phyloP scores from a whole-genome alignment of 2,113 vertebrate species.

The Leucopsar rothschildi region DNA sequence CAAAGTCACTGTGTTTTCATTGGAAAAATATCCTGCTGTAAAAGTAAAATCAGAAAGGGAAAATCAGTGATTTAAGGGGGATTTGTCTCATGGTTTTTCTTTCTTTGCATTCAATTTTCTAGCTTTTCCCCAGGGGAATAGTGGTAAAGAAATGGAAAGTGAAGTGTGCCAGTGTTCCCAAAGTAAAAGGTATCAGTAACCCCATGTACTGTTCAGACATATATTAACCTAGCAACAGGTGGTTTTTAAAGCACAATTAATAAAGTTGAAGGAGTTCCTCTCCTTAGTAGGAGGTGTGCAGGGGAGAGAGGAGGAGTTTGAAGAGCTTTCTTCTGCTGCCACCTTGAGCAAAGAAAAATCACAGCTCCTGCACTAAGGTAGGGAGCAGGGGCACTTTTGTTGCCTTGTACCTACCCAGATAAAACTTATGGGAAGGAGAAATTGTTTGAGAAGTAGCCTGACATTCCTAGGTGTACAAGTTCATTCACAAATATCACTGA shows the following conservation, averaged over 20 bases:
- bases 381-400: background rate
- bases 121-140: background rate
- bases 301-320: background rate
- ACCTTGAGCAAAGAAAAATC: constrained; percentile 30
- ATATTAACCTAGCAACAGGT: background rate
- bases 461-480: background rate
- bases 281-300: background rate
- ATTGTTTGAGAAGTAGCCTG: background rate
- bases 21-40: background rate
- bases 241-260: background rate
- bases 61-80: background rate
- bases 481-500: background rate
- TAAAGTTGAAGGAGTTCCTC: background rate
- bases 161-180: background rate
- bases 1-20: background rate
- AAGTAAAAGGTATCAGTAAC: background rate
- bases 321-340: constrained; percentile 43
- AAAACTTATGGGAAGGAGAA: background rate
- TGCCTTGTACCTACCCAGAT: background rate
- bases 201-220: background rate
- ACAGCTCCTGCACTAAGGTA: background rate
- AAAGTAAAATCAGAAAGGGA: background rate
- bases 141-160: background rate
- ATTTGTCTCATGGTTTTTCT: background rate
- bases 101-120: background rate